Evolutionary conservation across 2,888 invertebrate species (phyloP), one percentile per base, ranked within the genome.

Genomic region (Eudasyphora cyanicolor): DNA sequence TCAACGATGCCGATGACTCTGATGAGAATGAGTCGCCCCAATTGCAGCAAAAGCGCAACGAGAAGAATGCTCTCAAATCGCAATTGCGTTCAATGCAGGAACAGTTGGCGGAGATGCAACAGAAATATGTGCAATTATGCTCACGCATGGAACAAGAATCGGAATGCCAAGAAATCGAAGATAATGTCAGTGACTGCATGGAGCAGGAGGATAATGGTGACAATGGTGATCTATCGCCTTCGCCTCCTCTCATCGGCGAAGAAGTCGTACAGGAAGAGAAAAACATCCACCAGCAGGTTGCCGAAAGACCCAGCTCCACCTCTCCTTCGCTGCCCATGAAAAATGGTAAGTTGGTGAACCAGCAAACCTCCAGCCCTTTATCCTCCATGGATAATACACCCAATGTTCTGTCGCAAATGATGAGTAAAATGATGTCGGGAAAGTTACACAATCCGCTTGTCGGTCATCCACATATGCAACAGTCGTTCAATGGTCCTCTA

Each of bases 91-190:
- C 96, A 82, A 95, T 98, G 95, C 97, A 97, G 93, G 96, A 97
- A 89, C 97, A 98, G 92, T 93, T 98, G 82, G 97, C 97, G 12
- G 96, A 96, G 91, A 97, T 98, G 96, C 97, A 97, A 93, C 96
- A 97, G 90, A 96, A 97, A 91, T 98, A 98, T 92, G 94, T 96
- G 90, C 96, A 97, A 92, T 93, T 98, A 88, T 96, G 97, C 91
- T 97, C 96, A 89, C 94, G 96, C 87, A 96, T 97, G 94, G 97
- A 97, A 88, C 95, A 95, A 88, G 95, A 95, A 86, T 95, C 95
- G 0, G 95, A 95, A 88, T 95, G 95, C 87, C 95, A 95, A 87
- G 96, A 96, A 89, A 94, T 95, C 64, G 95, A 96, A 87, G 96
- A 96, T 90, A 94, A 94, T 84, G 94, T 94, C 88, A 95, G 95